A percentile compares a stretch with the other conserved stretches of the same genome.
phyloP scores from a whole-genome alignment of 1,140 invertebrate species.

The Bombus picipes region DNA sequence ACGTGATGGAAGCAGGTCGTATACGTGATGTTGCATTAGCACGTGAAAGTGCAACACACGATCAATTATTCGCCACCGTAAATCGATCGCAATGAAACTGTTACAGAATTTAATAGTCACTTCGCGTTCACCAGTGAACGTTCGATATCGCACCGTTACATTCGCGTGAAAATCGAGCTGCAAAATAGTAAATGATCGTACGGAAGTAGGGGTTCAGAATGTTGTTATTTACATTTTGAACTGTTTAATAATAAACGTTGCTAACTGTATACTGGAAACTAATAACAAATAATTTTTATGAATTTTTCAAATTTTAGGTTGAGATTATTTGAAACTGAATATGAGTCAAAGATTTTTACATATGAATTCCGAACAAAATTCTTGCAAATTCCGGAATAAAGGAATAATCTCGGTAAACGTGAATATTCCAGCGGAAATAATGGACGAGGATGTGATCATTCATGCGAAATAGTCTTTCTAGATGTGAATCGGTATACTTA shows the following conservation, averaged over 20 bases:
- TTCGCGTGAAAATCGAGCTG: slow-evolving; percentile 1
- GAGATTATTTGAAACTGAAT: too few relatives aligned
- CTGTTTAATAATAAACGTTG: too few relatives aligned
- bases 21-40: slow-evolving; percentile 37
- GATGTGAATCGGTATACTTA: too few relatives aligned
- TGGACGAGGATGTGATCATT: too few relatives aligned
- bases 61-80: slow-evolving; percentile 32
- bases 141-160: slow-evolving; percentile 14
- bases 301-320: background rate
- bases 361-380: too few relatives aligned
- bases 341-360: too few relatives aligned
- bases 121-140: slow-evolving; percentile 11
- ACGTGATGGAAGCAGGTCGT: slow-evolving; percentile 27
- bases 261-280: too few relatives aligned
- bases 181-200: slow-evolving; percentile 1
- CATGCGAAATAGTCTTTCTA: too few relatives aligned
- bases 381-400: too few relatives aligned
- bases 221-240: background rate
- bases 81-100: slow-evolving; percentile 43
- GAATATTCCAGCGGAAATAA: too few relatives aligned
- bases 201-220: background rate
- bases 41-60: slow-evolving; percentile 43
- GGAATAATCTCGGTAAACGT: too few relatives aligned
- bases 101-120: slow-evolving; percentile 50
- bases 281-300: background rate